Evolutionary conservation across 53 echinoderm and acorn worm genomes (phyloP).

Genomic region (Astropecten irregularis): DNA sequence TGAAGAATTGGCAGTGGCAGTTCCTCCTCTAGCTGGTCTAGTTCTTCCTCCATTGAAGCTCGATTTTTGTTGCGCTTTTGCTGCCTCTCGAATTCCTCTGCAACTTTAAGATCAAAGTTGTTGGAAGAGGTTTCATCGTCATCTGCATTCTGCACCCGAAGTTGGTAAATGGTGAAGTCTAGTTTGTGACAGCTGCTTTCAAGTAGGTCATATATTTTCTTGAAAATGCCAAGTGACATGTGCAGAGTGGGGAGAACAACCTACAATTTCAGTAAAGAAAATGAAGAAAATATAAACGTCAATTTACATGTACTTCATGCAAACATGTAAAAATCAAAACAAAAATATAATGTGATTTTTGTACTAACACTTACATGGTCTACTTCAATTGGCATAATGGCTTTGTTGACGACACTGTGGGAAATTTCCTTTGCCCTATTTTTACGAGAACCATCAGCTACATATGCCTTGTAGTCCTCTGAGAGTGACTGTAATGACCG

Average conservation of each 20-base stretch:
- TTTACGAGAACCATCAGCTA: not conserved
- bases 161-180: not conserved
- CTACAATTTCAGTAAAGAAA: not conserved
- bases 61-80: not conserved
- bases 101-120: not conserved
- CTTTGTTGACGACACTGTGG: conserved; percentile 7
- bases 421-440: not conserved
- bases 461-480: not conserved
- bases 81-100: not conserved
- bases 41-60: not conserved
- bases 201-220: conserved; percentile 20
- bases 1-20: conserved; percentile 5
- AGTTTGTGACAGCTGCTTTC: conserved; percentile 11
- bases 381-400: conserved; percentile 19
- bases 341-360: no score
- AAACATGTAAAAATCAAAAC: not conserved
- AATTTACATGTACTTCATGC: not conserved
- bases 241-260: conserved; percentile 8
- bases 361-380: conserved; percentile 11
- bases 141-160: not conserved
- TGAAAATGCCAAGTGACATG: conserved; percentile 33
- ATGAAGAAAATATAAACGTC: not conserved
- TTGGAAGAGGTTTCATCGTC: not conserved
- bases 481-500: not conserved
- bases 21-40: conserved; percentile 16